Conservation (phyloP, 2,797 vertebrate species). For the Lindbergichthys nudifrons region DNA sequence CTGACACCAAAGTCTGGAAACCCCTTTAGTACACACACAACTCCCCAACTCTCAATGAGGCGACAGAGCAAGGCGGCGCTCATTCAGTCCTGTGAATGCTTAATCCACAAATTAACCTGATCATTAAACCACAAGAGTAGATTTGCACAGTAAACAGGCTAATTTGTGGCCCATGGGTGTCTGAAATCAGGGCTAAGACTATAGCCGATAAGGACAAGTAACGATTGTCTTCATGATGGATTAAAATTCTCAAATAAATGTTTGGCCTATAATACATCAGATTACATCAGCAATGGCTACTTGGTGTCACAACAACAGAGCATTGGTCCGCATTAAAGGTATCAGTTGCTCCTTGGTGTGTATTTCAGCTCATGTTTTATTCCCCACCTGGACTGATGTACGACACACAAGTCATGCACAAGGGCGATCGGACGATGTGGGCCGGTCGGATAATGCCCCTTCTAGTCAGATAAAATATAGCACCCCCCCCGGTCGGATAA, state of each 20-base stretch:
- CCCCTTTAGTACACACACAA: constrained; percentile 23
- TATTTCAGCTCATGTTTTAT: constrained; percentile 22
- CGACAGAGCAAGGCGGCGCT: not conserved
- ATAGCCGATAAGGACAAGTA: not conserved
- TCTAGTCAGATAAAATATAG: no score
- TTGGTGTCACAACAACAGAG: not conserved
- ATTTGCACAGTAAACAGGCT: not conserved
- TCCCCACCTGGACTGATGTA: not conserved
- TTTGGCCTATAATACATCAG: not conserved
- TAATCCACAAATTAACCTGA: constrained; percentile 15
- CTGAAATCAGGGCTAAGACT: not conserved
- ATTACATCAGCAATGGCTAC: constrained; percentile 1
- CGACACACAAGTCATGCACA: no score
- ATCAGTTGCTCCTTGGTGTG: constrained; percentile 17
- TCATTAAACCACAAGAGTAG: constrained; percentile 15
- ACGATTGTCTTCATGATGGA: not conserved
- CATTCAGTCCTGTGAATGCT: constrained; percentile 28
- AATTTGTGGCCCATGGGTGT: not conserved
- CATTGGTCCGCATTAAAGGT: not conserved
- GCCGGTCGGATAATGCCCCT: no score
- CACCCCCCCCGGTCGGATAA: no score
- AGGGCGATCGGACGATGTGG: no score
- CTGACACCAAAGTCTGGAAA: constrained; percentile 67
- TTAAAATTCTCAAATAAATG: not conserved
- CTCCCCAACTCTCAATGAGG: constrained; percentile 17